Evolutionary conservation across 2,797 vertebrate species (phyloP).

Genomic region (Crenuchus spilurus): DNA sequence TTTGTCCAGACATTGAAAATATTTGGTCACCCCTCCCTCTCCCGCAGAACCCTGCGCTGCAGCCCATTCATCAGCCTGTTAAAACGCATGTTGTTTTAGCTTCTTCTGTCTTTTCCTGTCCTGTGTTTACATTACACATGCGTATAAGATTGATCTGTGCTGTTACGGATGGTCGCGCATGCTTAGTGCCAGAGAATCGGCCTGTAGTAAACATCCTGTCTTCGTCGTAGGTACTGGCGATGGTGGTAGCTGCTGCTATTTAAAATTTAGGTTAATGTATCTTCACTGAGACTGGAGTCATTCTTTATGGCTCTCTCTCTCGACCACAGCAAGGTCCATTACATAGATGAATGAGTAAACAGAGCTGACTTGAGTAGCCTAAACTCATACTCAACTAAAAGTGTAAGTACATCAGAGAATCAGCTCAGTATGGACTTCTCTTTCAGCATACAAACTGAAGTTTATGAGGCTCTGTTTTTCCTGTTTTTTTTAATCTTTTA

Average conservation of each 20-base stretch:
- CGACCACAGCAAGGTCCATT: neutral
- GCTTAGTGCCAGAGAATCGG: slow-evolving; percentile 28
- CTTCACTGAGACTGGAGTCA: slow-evolving; percentile 15
- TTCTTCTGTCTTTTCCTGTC: slow-evolving; percentile 14
- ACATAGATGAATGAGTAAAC: neutral
- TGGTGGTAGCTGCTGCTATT: slow-evolving; percentile 18
- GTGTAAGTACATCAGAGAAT: too few relatives aligned
- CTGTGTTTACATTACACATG: slow-evolving; percentile 37
- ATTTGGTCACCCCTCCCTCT: slow-evolving; percentile 12
- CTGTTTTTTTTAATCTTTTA: too few relatives aligned
- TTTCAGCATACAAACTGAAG: too few relatives aligned
- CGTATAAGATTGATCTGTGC: slow-evolving; percentile 41
- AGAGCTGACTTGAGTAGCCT: too few relatives aligned
- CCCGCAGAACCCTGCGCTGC: neutral
- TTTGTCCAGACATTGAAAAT: slow-evolving; percentile 34
- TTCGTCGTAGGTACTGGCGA: slow-evolving; percentile 17
- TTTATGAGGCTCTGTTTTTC: too few relatives aligned
- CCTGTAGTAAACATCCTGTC: slow-evolving; percentile 48
- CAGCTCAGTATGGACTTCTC: too few relatives aligned
- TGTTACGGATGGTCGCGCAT: slow-evolving; percentile 10
- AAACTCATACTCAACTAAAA: too few relatives aligned
- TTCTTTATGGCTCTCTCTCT: too few relatives aligned
- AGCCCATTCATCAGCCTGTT: slow-evolving; percentile 45
- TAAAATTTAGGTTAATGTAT: neutral
- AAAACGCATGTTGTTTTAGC: slow-evolving; percentile 33